phyloP scores from a whole-genome alignment of 2,888 invertebrate species.

The Escarpia spicata region DNA sequence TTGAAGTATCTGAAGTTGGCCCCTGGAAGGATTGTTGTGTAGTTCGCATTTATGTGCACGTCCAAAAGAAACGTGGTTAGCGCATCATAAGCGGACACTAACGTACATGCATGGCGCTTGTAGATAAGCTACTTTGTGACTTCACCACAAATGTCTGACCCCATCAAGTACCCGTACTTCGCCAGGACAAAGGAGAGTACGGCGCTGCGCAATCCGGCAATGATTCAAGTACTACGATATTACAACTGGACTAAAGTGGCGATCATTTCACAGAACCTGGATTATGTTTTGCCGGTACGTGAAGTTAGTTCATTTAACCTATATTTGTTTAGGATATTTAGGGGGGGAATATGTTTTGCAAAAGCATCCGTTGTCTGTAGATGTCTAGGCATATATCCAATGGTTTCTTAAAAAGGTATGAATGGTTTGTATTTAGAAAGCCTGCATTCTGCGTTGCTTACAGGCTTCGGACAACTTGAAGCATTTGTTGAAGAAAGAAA shows the following conservation, averaged over 20 bases:
- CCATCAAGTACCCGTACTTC: conserved; percentile 24
- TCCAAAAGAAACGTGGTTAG: no score
- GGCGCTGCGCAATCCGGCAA: conserved; percentile 28
- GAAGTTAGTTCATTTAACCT: neutral
- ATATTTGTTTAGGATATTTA: neutral
- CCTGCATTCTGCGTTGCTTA: neutral
- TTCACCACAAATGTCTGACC: conserved; percentile 24
- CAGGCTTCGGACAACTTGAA: neutral
- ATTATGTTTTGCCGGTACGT: conserved; percentile 23
- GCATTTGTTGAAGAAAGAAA: neutral
- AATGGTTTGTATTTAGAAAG: neutral
- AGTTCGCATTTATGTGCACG: no score
- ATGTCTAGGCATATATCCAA: no score
- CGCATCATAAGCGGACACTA: no score
- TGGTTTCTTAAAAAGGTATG: neutral
- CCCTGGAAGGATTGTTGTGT: no score
- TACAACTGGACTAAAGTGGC: conserved; percentile 31
- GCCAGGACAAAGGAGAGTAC: conserved; percentile 25
- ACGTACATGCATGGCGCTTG: neutral
- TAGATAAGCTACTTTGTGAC: neutral
- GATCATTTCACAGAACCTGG: conserved; percentile 18
- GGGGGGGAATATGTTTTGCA: no score
- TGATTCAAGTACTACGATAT: conserved; percentile 18
- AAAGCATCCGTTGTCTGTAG: no score
- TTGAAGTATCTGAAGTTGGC: no score